Evolutionary conservation across 2,888 invertebrate genomes (phyloP).

Genomic region (Hirtodrosophila confusa): DNA sequence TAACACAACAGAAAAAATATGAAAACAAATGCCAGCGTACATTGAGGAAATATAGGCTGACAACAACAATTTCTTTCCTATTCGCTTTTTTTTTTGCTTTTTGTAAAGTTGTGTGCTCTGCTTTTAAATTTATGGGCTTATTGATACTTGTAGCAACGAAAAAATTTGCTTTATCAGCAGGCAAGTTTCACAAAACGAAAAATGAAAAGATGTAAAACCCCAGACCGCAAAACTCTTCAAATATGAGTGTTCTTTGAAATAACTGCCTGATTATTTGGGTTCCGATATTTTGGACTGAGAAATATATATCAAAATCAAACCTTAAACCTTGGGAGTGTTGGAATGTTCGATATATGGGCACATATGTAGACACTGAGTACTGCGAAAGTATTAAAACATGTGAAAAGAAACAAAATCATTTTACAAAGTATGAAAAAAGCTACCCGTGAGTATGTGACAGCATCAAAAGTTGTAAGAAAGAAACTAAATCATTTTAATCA

Average conservation of each 20-base stretch:
- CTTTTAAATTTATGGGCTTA: constrained; percentile 70
- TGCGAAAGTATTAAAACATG: too few species aligned
- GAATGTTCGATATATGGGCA: too few species aligned
- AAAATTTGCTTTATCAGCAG: constrained; percentile 52
- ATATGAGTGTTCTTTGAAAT: neutral
- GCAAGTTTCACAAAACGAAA: constrained; percentile 13
- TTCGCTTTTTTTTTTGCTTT: constrained; percentile 13
- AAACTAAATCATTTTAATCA: too few species aligned
- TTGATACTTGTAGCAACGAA: constrained; percentile 56
- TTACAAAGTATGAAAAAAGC: too few species aligned
- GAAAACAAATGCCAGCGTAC: constrained; percentile 16
- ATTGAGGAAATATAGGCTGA: constrained; percentile 32
- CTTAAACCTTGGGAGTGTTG: too few species aligned
- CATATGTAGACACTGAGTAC: too few species aligned
- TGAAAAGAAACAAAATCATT: too few species aligned
- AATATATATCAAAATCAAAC: too few species aligned
- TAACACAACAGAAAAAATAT: constrained; percentile 7
- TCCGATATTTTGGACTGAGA: neutral
- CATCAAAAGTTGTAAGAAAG: too few species aligned
- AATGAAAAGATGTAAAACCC: neutral
- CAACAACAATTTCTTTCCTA: constrained; percentile 33
- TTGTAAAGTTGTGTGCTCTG: constrained; percentile 26
- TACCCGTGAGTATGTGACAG: too few species aligned
- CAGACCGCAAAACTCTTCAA: constrained; percentile 8
- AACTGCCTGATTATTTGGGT: neutral